These are phyloP conservation scores for Chirona hameri DNA, from an alignment of 2,888 invertebrate genomes.

Conservation along the genomic window DNA sequence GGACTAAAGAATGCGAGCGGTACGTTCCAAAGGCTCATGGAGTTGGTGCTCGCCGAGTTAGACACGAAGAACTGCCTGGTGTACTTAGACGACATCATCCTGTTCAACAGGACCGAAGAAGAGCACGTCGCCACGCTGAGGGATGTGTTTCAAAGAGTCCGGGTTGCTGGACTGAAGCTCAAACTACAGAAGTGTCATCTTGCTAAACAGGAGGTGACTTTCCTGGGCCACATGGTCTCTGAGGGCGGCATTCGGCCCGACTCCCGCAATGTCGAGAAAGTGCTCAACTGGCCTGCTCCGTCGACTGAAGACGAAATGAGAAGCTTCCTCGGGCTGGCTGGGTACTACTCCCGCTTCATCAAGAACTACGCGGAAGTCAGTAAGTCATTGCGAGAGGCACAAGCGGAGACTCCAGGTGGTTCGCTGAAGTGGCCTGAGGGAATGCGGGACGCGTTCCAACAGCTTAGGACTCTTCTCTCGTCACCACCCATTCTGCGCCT, in stretches of 20 bases:
- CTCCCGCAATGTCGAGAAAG: not conserved
- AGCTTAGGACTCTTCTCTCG: too few relatives aligned
- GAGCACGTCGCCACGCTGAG: not conserved
- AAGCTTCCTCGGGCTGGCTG: not conserved
- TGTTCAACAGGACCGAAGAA: not conserved
- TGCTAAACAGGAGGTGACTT: not conserved
- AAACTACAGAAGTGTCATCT: not conserved
- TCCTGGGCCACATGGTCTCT: not conserved
- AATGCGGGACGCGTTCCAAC: too few relatives aligned
- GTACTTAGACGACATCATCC: not conserved
- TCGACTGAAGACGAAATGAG: not conserved
- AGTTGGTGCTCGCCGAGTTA: not conserved
- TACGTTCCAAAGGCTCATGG: not conserved
- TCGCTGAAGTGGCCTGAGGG: too few relatives aligned
- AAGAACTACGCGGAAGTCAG: not conserved
- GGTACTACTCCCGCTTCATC: not conserved
- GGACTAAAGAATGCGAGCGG: not conserved
- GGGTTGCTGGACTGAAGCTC: not conserved
- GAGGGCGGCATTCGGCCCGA: not conserved
- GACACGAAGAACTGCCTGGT: not conserved
- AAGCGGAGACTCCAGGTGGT: not conserved
- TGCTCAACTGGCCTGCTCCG: not conserved
- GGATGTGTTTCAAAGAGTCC: not conserved
- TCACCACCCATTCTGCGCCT: too few relatives aligned
- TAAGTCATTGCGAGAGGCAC: not conserved